Conservation (phyloP, 2,113 vertebrate species). For the Macquaria ambigua region DNA sequence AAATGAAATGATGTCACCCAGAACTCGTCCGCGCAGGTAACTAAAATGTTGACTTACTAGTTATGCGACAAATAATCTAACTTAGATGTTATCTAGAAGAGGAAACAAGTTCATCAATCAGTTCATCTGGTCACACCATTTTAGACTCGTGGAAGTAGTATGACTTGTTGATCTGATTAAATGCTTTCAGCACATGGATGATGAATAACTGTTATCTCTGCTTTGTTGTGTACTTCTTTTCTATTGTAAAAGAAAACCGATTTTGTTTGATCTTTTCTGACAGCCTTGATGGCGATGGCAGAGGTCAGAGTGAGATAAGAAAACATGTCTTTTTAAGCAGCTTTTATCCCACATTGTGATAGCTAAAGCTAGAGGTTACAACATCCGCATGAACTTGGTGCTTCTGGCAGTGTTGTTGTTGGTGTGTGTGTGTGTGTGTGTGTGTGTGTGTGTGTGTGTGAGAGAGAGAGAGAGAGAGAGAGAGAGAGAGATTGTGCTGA, state of each 20-base stretch:
- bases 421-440: no score
- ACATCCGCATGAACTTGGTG: slow-evolving; percentile 27
- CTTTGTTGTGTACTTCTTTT: neutral
- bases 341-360: neutral
- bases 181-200: neutral
- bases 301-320: neutral
- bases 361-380: slow-evolving; percentile 15
- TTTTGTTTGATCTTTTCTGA: slow-evolving; percentile 1
- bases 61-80: neutral
- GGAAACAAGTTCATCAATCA: neutral
- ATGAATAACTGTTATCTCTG: neutral
- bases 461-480: neutral
- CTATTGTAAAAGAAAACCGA: neutral
- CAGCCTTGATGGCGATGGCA: neutral
- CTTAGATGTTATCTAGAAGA: neutral
- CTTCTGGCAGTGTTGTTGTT: slow-evolving; percentile 25
- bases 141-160: neutral
- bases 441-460: neutral
- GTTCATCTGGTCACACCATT: neutral
- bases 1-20: slow-evolving; percentile 99
- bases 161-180: neutral
- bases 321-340: slow-evolving; percentile 6
- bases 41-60: neutral
- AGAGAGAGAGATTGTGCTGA: slow-evolving; percentile 45
- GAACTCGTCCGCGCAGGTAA: slow-evolving; percentile 96